Evolutionary conservation across 2,797 vertebrate genomes (phyloP).

Genomic region (Astyanax mexicanus): DNA sequence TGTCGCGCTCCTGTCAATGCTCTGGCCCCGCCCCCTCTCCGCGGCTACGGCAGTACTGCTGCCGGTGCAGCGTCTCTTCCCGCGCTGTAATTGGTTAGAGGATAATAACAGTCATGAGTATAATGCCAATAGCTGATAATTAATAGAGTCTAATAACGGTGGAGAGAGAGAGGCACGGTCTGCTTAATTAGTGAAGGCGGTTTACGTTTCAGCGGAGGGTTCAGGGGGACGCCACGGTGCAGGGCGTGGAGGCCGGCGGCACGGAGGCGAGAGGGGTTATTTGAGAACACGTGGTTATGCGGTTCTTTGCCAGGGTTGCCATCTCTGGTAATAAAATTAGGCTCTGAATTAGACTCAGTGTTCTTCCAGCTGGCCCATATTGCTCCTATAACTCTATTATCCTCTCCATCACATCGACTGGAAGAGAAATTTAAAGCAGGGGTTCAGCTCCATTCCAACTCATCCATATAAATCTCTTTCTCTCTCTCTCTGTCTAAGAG

Average conservation of each 20-base stretch:
- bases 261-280: conserved; percentile 41
- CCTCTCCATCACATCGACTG: conserved; percentile 48
- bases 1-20: conserved; percentile 69
- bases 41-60: conserved; percentile 72
- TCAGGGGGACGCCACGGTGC: not conserved
- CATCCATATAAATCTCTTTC: too few relatives aligned
- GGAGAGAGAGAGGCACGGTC: conserved; percentile 57
- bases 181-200: conserved; percentile 60
- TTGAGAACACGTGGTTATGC: conserved; percentile 49
- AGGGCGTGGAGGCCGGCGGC: conserved; percentile 9
- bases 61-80: conserved; percentile 25
- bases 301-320: conserved; percentile 56
- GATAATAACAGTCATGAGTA: conserved; percentile 62
- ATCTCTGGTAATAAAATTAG: conserved; percentile 67
- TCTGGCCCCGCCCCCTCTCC: conserved; percentile 63
- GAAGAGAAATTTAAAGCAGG: conserved; percentile 45
- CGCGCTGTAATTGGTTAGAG: conserved; percentile 58
- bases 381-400: conserved; percentile 68
- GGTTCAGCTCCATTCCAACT: conserved; percentile 35
- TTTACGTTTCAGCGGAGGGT: conserved; percentile 60
- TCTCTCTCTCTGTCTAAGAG: conserved; percentile 18
- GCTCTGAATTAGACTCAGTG: conserved; percentile 57
- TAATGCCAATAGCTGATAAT: conserved; percentile 67
- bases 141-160: conserved; percentile 70
- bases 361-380: conserved; percentile 60